Conservation (phyloP, 2,888 invertebrate genomes). For the Synergus japonicus region DNA sequence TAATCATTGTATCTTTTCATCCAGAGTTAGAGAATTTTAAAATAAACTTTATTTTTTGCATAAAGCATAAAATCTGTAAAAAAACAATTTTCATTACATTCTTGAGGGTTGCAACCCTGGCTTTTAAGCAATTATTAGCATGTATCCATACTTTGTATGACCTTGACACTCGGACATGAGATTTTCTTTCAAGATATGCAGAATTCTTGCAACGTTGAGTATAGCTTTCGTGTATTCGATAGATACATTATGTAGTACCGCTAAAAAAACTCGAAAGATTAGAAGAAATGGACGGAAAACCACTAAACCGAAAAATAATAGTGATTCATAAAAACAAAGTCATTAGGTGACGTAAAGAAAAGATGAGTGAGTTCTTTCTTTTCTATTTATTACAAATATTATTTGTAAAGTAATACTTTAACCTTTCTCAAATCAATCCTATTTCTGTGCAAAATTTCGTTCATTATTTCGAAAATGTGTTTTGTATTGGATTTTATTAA, state of each 20-base stretch:
- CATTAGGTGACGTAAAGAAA: neutral
- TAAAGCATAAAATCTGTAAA: too few species aligned
- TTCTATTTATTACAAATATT: neutral
- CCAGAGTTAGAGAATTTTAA: neutral
- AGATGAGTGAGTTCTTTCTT: neutral
- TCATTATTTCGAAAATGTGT: neutral
- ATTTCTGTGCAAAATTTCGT: neutral
- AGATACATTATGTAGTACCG: constrained; percentile 12
- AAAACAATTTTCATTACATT: neutral
- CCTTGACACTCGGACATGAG: constrained; percentile 64
- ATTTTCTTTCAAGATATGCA: constrained; percentile 57
- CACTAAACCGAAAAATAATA: neutral
- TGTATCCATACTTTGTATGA: constrained; percentile 52
- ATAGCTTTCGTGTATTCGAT: constrained; percentile 25
- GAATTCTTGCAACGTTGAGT: constrained; percentile 33
- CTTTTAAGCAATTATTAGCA: constrained; percentile 60
- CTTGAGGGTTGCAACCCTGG: constrained; percentile 47
- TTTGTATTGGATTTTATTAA: neutral
- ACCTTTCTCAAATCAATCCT: neutral
- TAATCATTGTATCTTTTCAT: neutral
- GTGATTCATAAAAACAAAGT: neutral
- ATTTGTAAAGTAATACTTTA: neutral
- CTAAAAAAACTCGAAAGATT: constrained; percentile 1
- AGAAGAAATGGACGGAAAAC: neutral
- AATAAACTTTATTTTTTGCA: neutral